Conservation (phyloP, 2,113 vertebrate species). For the Alces alces region DNA sequence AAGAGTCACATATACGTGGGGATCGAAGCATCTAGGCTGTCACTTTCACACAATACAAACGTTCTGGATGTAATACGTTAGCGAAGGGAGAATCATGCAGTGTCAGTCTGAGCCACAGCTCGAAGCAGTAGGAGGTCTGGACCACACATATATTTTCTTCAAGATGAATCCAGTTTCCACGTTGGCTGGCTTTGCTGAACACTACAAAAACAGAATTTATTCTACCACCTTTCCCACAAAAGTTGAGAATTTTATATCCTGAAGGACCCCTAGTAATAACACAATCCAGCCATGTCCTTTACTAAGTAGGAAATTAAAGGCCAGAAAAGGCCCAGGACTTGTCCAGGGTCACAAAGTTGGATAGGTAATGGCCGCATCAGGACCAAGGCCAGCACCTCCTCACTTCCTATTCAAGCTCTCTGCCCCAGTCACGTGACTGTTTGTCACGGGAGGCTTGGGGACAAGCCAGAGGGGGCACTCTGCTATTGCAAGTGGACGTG, state of each 20-base stretch:
- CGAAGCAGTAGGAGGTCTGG: neutral
- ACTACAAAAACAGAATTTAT: neutral
- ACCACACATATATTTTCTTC: neutral
- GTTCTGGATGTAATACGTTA: neutral
- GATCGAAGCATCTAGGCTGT: neutral
- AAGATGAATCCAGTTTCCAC: neutral
- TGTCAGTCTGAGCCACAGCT: neutral
- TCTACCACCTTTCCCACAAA: neutral
- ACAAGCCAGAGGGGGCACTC: neutral
- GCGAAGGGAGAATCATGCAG: rapidly evolving
- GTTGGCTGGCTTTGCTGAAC: neutral
- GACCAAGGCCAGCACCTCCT: neutral
- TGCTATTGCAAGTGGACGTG: neutral
- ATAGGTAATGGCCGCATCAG: neutral
- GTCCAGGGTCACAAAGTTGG: neutral
- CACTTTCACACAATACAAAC: rapidly evolving
- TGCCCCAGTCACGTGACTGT: neutral
- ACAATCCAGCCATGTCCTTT: neutral
- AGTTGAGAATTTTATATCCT: neutral
- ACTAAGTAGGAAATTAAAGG: neutral
- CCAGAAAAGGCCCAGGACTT: neutral
- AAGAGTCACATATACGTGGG: neutral
- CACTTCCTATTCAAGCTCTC: neutral
- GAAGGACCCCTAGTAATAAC: neutral
- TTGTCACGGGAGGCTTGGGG: neutral